These are phyloP conservation scores for Trematomus loennbergii DNA, from an alignment of 2,113 vertebrate genomes.

Conservation along the genomic window DNA sequence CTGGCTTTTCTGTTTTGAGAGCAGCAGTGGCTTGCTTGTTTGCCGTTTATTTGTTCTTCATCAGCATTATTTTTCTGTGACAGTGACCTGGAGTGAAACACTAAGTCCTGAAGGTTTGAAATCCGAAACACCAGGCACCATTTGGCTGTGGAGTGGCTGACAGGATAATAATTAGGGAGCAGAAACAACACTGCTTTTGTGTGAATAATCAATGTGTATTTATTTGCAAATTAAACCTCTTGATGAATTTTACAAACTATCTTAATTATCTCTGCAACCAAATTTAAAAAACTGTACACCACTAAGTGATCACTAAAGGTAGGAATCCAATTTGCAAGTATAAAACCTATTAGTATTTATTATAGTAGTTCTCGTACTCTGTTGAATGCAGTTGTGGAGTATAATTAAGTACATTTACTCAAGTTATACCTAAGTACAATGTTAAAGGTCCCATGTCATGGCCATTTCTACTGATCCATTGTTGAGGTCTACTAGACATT, in stretches of 20 bases:
- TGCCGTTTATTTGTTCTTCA: background rate
- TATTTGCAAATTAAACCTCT: slow-evolving; percentile 23
- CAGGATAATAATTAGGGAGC: background rate
- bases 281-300: too few relatives aligned
- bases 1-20: background rate
- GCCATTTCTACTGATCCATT: too few relatives aligned
- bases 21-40: too few relatives aligned
- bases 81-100: background rate
- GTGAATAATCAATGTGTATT: slow-evolving; percentile 11
- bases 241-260: slow-evolving; percentile 8
- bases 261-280: background rate
- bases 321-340: background rate
- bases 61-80: background rate
- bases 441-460: too few relatives aligned
- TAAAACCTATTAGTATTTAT: too few relatives aligned
- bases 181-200: background rate
- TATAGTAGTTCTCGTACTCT: too few relatives aligned
- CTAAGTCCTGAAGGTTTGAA: background rate
- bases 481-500: too few relatives aligned
- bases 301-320: background rate
- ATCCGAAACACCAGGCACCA: background rate
- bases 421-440: too few relatives aligned
- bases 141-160: background rate
- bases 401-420: too few relatives aligned
- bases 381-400: too few relatives aligned